These are phyloP conservation scores for Pontoporia blainvillei DNA, from an alignment of 2,113 vertebrate genomes.

Conservation along the genomic window DNA sequence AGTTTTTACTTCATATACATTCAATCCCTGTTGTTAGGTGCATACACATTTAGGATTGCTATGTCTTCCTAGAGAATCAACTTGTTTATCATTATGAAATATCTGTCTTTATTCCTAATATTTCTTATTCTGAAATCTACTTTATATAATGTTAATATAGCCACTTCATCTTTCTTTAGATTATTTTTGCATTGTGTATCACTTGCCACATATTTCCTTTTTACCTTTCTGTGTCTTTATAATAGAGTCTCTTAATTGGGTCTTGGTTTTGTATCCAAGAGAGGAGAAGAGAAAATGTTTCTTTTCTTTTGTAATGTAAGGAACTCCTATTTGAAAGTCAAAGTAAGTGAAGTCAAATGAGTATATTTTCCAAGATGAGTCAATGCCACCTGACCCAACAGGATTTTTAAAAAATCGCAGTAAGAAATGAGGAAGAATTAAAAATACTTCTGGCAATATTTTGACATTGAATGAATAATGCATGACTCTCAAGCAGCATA, in stretches of 20 bases:
- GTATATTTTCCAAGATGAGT: conserved; percentile 52
- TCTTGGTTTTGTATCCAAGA: conserved; percentile 16
- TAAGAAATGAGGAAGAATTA: conserved; percentile 44
- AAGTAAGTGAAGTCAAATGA: conserved; percentile 48
- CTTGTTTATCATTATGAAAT: neutral
- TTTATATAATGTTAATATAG: neutral
- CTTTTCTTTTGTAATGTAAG: conserved; percentile 22
- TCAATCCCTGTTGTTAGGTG: neutral
- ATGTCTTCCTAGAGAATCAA: neutral
- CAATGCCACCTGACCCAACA: conserved; percentile 22
- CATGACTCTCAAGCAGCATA: conserved; percentile 33
- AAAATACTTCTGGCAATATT: conserved; percentile 44
- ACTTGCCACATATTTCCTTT: neutral
- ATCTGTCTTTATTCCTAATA: neutral
- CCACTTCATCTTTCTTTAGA: neutral
- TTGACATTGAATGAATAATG: conserved; percentile 54
- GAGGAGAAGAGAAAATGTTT: neutral
- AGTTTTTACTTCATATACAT: neutral
- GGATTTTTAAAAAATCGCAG: conserved; percentile 25
- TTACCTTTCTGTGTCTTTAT: neutral
- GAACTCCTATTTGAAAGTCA: conserved; percentile 46
- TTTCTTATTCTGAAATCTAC: neutral
- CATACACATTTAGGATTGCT: neutral
- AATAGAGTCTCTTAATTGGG: neutral
- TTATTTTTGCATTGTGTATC: neutral